Evolutionary conservation across 2,888 invertebrate species (phyloP).

Genomic region (Carabus problematicus): DNA sequence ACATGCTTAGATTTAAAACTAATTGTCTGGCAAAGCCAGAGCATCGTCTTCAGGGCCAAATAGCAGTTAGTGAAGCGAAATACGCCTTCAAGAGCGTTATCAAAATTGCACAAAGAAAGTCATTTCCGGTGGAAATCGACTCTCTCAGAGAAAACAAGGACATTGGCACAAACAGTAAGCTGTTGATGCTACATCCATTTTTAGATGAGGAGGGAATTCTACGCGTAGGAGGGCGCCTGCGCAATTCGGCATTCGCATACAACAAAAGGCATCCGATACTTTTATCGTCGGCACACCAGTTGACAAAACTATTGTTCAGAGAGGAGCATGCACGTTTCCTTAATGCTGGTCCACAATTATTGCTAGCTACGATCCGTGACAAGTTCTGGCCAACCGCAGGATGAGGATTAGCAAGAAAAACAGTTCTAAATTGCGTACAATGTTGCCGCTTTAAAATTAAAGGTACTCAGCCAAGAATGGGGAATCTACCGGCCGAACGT

Average conservation of each 20-base stretch:
- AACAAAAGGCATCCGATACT: neutral
- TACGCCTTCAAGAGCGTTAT: neutral
- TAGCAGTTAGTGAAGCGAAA: neutral
- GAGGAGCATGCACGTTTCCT: neutral
- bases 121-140: neutral
- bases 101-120: slow-evolving; percentile 1
- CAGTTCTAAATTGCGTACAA: neutral
- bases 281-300: neutral
- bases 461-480: neutral
- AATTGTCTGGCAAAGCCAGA: too few species aligned
- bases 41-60: too few species aligned
- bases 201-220: neutral
- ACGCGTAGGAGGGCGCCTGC: neutral
- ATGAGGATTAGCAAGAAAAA: neutral
- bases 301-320: slow-evolving; percentile 1
- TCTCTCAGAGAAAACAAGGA: neutral
- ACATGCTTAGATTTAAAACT: too few species aligned
- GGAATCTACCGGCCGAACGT: neutral
- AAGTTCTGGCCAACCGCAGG: neutral
- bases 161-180: neutral
- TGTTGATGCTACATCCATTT: neutral
- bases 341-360: neutral
- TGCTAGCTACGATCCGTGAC: neutral
- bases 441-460: neutral
- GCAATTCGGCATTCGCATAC: neutral